These are phyloP conservation scores for Anadara kagoshimensis DNA, from an alignment of 1,140 invertebrate genomes.

Conservation along the genomic window DNA sequence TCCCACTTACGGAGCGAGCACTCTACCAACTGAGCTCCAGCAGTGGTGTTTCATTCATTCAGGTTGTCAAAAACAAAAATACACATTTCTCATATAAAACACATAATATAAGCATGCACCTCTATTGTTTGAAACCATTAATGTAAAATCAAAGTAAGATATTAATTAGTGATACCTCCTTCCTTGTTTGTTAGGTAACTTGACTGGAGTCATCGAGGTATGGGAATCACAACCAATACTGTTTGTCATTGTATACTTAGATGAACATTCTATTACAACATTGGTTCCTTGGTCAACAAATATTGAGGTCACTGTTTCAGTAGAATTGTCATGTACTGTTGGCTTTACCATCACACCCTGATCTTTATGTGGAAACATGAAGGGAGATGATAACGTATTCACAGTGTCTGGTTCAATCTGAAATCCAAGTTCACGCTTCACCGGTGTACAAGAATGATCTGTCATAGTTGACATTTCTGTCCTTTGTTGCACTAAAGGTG, in stretches of 20 bases:
- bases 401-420: slow-evolving; percentile 19
- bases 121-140: too few relatives aligned
- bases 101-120: too few relatives aligned
- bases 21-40: too few relatives aligned
- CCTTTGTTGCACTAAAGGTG: not conserved
- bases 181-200: slow-evolving; percentile 48
- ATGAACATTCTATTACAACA: slow-evolving; percentile 12
- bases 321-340: slow-evolving; percentile 5
- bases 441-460: slow-evolving; percentile 2
- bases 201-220: slow-evolving; percentile 58
- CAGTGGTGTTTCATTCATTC: too few relatives aligned
- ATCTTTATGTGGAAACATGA: slow-evolving; percentile 3
- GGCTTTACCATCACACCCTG: slow-evolving; percentile 19
- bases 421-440: slow-evolving; percentile 5
- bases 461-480: slow-evolving; percentile 12
- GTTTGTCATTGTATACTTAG: slow-evolving; percentile 33
- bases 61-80: too few relatives aligned
- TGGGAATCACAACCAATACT: slow-evolving; percentile 12
- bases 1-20: too few relatives aligned
- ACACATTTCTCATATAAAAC: too few relatives aligned
- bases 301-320: slow-evolving; percentile 13
- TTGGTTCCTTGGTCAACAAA: slow-evolving; percentile 6
- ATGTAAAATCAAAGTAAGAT: too few relatives aligned
- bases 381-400: slow-evolving; percentile 26
- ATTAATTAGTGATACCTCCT: slow-evolving; percentile 31